Evolutionary conservation across 2,797 vertebrate genomes (phyloP).

Genomic region (Vipera latastei): DNA sequence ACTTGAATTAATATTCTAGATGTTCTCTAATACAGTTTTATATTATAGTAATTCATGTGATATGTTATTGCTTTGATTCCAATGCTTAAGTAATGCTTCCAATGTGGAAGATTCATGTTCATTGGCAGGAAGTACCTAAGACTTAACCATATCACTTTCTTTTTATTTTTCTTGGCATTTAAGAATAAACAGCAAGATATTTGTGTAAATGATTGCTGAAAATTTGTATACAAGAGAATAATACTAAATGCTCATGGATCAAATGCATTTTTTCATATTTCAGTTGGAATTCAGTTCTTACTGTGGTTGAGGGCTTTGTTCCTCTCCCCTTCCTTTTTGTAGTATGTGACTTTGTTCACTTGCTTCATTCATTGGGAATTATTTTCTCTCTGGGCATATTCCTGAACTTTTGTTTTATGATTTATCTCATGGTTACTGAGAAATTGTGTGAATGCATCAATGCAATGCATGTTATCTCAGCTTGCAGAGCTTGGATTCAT

Average conservation of each 20-base stretch:
- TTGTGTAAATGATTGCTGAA: background rate
- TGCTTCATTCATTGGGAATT: conserved; percentile 1
- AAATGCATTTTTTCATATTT: background rate
- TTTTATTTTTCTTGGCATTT: background rate
- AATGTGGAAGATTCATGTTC: background rate
- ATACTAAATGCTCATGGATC: background rate
- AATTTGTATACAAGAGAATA: background rate
- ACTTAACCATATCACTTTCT: background rate
- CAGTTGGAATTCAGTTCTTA: background rate
- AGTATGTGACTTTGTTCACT: background rate
- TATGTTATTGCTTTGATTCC: background rate
- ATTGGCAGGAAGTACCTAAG: background rate
- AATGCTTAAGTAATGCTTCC: background rate
- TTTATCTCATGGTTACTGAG: too few relatives aligned
- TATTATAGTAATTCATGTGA: background rate
- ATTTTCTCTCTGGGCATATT: background rate
- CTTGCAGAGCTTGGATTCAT: too few relatives aligned
- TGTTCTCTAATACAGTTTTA: background rate
- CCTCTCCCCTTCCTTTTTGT: background rate
- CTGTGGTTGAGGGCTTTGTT: background rate
- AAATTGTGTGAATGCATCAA: too few relatives aligned
- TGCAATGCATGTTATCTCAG: too few relatives aligned
- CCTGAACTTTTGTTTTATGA: too few relatives aligned
- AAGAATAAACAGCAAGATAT: background rate
- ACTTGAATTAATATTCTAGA: background rate